These are phyloP conservation scores for Diaphora mendica DNA, from an alignment of 2,888 invertebrate genomes.

Conservation along the genomic window DNA sequence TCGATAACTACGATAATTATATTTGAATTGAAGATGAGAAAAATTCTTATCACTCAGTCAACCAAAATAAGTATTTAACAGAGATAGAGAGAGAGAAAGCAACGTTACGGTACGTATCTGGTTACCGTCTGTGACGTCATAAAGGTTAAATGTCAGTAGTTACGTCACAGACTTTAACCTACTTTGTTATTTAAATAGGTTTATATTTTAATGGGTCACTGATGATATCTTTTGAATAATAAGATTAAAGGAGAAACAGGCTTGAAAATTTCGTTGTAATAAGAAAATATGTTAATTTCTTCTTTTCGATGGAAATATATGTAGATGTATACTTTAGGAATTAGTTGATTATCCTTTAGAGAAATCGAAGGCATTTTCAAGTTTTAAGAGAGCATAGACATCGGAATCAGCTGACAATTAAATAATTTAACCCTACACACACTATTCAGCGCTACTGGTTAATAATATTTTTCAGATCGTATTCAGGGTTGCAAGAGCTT, in stretches of 20 bases:
- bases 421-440: not conserved
- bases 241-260: not conserved
- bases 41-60: not conserved
- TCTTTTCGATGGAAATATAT: not conserved
- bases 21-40: too few relatives aligned
- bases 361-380: not conserved
- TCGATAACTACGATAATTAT: not conserved
- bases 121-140: slow-evolving; percentile 50
- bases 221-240: not conserved
- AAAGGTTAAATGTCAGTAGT: slow-evolving; percentile 54
- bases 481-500: not conserved
- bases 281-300: not conserved
- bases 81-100: not conserved
- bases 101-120: slow-evolving; percentile 14
- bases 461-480: not conserved
- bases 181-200: slow-evolving; percentile 51
- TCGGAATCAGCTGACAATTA: not conserved
- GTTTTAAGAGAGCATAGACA: not conserved
- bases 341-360: not conserved
- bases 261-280: not conserved
- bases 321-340: not conserved
- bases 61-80: slow-evolving; percentile 10
- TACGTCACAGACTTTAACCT: slow-evolving; percentile 61
- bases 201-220: slow-evolving; percentile 26
- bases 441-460: not conserved